Conservation (phyloP, 2,797 vertebrate genomes). For the Kryptolebias ocellatus region DNA sequence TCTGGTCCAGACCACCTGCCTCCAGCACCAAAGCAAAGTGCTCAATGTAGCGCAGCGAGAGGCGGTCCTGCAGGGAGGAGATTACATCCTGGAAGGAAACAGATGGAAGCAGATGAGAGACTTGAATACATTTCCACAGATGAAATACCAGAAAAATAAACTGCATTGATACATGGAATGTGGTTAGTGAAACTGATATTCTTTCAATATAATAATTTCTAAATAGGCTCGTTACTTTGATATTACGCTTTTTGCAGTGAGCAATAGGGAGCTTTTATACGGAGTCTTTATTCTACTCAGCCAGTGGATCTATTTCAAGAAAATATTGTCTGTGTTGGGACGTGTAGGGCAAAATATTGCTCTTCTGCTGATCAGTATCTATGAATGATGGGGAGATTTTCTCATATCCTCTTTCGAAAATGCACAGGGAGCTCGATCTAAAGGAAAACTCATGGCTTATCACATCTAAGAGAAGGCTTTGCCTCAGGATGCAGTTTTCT, state of each 20-base stretch:
- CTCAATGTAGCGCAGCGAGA: conserved; percentile 96
- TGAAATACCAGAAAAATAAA: conserved; percentile 20
- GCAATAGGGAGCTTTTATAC: conserved; percentile 13
- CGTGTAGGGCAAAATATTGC: conserved; percentile 32
- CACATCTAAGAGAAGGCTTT: conserved; percentile 25
- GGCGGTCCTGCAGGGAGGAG: conserved; percentile 95
- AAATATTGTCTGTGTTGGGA: conserved; percentile 6
- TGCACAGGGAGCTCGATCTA: conserved; percentile 23
- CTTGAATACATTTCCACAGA: conserved; percentile 13
- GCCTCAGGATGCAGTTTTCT: conserved; percentile 38
- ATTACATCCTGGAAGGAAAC: conserved; percentile 90
- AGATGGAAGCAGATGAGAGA: conserved; percentile 42
- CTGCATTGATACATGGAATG: conserved; percentile 23
- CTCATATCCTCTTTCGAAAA: conserved; percentile 34
- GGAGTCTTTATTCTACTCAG: conserved; percentile 28
- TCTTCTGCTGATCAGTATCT: conserved; percentile 45
- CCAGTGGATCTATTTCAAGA: conserved; percentile 35
- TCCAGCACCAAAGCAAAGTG: conserved; percentile 97
- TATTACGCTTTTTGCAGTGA: conserved; percentile 28
- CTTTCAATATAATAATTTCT: conserved; percentile 23
- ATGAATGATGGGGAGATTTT: conserved; percentile 42
- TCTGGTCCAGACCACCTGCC: conserved; percentile 91
- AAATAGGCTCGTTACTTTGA: conserved; percentile 14
- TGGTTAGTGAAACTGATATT: conserved; percentile 37
- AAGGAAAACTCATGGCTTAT: conserved; percentile 21